Conservation (phyloP, 1,140 invertebrate genomes). For the Dinoponera quadriceps region DNA sequence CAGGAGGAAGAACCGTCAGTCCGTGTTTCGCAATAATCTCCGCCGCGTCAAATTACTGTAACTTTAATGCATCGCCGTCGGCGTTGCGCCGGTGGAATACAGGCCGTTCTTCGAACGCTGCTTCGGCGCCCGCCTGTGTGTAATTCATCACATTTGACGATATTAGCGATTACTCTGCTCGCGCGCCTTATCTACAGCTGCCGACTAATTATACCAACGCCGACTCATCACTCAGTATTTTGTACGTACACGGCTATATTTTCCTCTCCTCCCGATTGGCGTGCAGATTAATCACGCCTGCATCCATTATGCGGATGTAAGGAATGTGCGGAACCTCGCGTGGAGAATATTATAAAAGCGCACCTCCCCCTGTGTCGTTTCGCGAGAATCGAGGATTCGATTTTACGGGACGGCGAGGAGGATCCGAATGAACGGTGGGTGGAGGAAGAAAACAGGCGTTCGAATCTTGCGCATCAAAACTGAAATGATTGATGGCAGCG, state of each 20-base stretch:
- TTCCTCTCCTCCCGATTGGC: slow-evolving; percentile 3
- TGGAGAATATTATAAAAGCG: background rate
- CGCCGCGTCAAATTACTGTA: slow-evolving; percentile 27
- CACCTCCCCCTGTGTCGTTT: slow-evolving; percentile 4
- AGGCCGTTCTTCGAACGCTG: slow-evolving; percentile 2
- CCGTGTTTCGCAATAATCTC: slow-evolving; percentile 31
- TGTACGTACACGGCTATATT: background rate
- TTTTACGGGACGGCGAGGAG: slow-evolving; percentile 20
- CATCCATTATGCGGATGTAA: background rate
- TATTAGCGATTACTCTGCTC: slow-evolving; percentile 5
- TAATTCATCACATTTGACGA: background rate
- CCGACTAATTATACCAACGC: background rate
- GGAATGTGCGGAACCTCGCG: background rate
- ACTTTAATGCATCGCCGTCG: slow-evolving; percentile 37
- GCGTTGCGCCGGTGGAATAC: background rate
- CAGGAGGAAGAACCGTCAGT: slow-evolving; percentile 27
- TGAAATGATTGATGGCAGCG: slow-evolving; percentile 74
- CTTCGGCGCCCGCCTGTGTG: background rate
- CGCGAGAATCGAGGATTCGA: slow-evolving; percentile 37
- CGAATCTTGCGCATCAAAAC: slow-evolving; percentile 73
- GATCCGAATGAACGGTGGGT: slow-evolving; percentile 34
- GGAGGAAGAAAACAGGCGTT: slow-evolving; percentile 40
- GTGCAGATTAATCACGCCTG: slow-evolving; percentile 4
- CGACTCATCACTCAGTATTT: background rate
- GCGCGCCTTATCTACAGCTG: background rate